Base-by-base conservation (phyloP, 2,888 invertebrate species). In the Blastobasis adustella region DNA sequence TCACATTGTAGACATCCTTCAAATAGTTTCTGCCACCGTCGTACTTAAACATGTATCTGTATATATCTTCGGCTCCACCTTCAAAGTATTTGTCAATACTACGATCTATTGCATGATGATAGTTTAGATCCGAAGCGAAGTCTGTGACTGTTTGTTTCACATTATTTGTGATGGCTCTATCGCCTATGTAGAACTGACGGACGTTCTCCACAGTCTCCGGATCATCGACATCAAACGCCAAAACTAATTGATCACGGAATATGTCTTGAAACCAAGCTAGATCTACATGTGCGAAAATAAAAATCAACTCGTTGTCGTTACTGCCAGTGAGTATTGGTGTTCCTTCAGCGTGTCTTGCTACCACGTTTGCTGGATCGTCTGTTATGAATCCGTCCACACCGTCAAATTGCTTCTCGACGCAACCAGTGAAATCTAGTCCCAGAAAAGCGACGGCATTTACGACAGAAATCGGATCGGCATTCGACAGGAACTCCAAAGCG, bases 41-140 rank as follows among this genome's bases (percentile, higher is more conserved):
- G 40, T 79, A 79, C 0, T 72, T 62, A 61, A 83, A 83, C 57
- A 78, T 54, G 37, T 82, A 82, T 10, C 71, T 69, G 49, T 65
- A 82, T 9, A 82, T 67, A 6, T 62, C 49, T 0, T 58, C 55
- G 4, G 65, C 69, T 6, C 57, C 60, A 45, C 55, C 65, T 1
- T 65, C 58, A 4, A 73, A 50, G 54, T 62, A 76, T 46, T 66
- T 72, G 5, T 54, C 50, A 0, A 80, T 62, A 46, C 63, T 67
- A 55, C 73, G 66, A n/a, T 73, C 67, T 3, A 63, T 54, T 0
- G 82, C 76, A 56, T 76, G 62, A 10, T 56, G 62, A 46, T 68
- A 81, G 7, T 57, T 58, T 6, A 66, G 70, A 59, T 83, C 83
- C 0, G 79, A 73, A 52, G 68, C 62, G 43, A 77, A 78, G 7